Evolutionary conservation across 1,140 invertebrate species (phyloP).

Genomic region (Bombus sylvicola): DNA sequence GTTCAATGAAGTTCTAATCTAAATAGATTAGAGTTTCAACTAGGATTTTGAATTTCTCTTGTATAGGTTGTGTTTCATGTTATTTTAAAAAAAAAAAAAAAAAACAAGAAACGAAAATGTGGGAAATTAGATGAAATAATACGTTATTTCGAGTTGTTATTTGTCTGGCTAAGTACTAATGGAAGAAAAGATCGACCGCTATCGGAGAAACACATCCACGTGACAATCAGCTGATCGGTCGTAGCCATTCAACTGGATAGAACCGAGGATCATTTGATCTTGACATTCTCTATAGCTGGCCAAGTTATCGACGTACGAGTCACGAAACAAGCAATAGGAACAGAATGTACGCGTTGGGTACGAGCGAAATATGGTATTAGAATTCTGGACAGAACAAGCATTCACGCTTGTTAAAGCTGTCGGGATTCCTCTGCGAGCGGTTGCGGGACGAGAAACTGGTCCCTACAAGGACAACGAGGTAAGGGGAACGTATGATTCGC

Average conservation of each 20-base stretch:
- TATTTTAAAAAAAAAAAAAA: no score
- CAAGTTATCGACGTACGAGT: not conserved
- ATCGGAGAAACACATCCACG: not conserved
- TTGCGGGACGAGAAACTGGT: constrained; percentile 59
- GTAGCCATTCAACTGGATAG: not conserved
- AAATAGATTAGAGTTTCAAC: no score
- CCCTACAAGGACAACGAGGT: constrained; percentile 74
- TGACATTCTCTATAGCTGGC: not conserved
- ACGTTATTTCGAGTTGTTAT: not conserved
- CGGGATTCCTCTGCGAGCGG: constrained; percentile 34
- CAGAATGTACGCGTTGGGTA: not conserved
- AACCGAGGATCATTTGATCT: not conserved
- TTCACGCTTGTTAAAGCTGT: not conserved
- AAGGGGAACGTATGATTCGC: constrained; percentile 70
- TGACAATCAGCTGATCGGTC: not conserved
- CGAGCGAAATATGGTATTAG: constrained; percentile 18
- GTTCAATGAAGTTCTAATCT: no score
- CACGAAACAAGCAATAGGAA: not conserved
- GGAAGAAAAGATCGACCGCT: not conserved
- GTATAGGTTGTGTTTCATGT: not conserved
- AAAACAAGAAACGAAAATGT: no score
- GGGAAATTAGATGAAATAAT: not conserved
- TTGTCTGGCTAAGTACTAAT: no score
- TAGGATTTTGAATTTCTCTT: no score
- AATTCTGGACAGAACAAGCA: constrained; percentile 28